Conservation (phyloP, 1,140 invertebrate species). For the Drosophila murphyi region DNA sequence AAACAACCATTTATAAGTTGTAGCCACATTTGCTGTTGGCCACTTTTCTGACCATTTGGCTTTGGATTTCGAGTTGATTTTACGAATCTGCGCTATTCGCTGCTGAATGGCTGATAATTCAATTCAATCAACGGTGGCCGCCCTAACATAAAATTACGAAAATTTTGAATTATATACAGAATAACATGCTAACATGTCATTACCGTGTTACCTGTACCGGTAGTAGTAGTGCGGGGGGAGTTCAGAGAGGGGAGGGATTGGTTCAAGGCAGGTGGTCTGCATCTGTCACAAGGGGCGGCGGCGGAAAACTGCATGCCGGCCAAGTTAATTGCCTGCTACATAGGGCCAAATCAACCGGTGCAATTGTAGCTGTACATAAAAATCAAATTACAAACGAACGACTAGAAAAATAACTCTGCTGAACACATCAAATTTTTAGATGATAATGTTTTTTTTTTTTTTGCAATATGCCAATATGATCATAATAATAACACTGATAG, state of each 20-base stretch:
- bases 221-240: not conserved
- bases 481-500: no score
- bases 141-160: slow-evolving; percentile 73
- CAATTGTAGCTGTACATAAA: slow-evolving; percentile 33
- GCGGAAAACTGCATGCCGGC: slow-evolving; percentile 4
- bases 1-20: slow-evolving; percentile 33
- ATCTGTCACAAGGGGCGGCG: slow-evolving; percentile 19
- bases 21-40: slow-evolving; percentile 12
- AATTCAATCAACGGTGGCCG: slow-evolving; percentile 73
- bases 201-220: slow-evolving; percentile 57
- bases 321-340: slow-evolving; percentile 53
- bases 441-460: no score
- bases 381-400: slow-evolving; percentile 56
- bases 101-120: slow-evolving; percentile 53
- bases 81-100: slow-evolving; percentile 4
- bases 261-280: slow-evolving; percentile 16
- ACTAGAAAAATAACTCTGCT: no score
- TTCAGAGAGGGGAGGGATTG: not conserved
- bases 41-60: slow-evolving; percentile 2
- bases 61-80: slow-evolving; percentile 27
- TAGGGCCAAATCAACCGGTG: slow-evolving; percentile 32
- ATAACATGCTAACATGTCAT: slow-evolving; percentile 58
- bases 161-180: slow-evolving; percentile 53
- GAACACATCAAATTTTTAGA: no score
- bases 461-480: no score